Conservation (phyloP, 2,888 invertebrate species). For the Campopleginae sp. region DNA sequence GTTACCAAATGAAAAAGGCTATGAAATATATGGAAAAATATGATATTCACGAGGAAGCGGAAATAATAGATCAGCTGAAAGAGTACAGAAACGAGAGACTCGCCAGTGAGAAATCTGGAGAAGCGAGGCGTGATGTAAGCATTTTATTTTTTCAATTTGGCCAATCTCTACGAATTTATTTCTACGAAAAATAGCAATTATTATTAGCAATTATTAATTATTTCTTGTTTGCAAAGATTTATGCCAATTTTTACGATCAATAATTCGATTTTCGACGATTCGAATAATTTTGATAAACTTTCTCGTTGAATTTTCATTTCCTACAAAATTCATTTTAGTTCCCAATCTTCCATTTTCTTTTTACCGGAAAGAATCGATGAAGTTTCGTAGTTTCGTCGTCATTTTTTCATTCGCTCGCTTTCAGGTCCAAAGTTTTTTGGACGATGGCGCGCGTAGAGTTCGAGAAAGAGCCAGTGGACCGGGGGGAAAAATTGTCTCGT, state of each 20-base stretch:
- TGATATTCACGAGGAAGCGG: conserved; percentile 49
- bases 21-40: conserved; percentile 84
- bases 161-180: not conserved
- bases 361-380: not conserved
- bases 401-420: not conserved
- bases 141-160: not conserved
- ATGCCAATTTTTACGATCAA: not conserved
- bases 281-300: not conserved
- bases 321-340: not conserved
- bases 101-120: conserved; percentile 16
- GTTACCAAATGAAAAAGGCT: conserved; percentile 86
- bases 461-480: not conserved
- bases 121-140: conserved; percentile 56
- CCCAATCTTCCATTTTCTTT: not conserved
- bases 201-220: not conserved
- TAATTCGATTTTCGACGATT: not conserved
- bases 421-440: conserved; percentile 38
- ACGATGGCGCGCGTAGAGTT: conserved; percentile 23
- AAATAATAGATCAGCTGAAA: conserved; percentile 47
- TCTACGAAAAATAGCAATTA: not conserved
- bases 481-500: not conserved
- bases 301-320: not conserved
- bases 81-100: conserved; percentile 45
- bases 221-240: not conserved
- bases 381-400: not conserved